A percentile compares a stretch with the other conserved stretches of the same genome.
Conservation (phyloP, 1,140 invertebrate genomes). For the Psix sp. region DNA sequence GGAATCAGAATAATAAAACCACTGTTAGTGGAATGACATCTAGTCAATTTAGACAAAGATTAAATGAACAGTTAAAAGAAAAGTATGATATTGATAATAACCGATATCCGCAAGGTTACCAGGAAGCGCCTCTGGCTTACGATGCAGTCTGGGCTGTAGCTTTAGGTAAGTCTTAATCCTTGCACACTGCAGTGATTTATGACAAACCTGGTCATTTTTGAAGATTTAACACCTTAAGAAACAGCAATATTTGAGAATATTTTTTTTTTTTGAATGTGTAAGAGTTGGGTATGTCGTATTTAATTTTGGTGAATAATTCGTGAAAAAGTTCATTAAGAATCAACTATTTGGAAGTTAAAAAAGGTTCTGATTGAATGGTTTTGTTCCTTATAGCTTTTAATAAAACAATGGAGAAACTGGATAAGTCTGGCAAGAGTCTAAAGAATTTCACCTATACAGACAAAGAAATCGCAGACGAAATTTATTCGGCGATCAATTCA, state of each 20-base stretch:
- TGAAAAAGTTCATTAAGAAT: neutral
- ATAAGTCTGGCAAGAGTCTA: slow-evolving; percentile 86
- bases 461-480: slow-evolving; percentile 94
- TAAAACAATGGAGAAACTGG: slow-evolving; percentile 93
- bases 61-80: slow-evolving; percentile 87
- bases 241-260: too few relatives aligned
- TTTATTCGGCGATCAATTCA: slow-evolving; percentile 97
- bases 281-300: too few relatives aligned
- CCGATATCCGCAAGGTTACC: slow-evolving; percentile 94
- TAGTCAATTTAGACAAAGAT: slow-evolving; percentile 84
- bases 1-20: slow-evolving; percentile 95
- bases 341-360: neutral
- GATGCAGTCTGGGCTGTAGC: slow-evolving; percentile 99
- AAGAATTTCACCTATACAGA: slow-evolving; percentile 99
- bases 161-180: slow-evolving; percentile 79
- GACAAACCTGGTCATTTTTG: too few relatives aligned
- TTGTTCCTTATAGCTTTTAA: slow-evolving; percentile 88
- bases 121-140: slow-evolving; percentile 98
- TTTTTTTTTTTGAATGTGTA: too few relatives aligned
- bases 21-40: slow-evolving; percentile 96
- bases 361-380: slow-evolving; percentile 4
- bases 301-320: too few relatives aligned
- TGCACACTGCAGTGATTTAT: too few relatives aligned
- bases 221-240: too few relatives aligned
- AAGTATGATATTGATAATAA: slow-evolving; percentile 89